Conservation (phyloP, 92 coral and sea anemone species). For the Actinernus sp. region DNA sequence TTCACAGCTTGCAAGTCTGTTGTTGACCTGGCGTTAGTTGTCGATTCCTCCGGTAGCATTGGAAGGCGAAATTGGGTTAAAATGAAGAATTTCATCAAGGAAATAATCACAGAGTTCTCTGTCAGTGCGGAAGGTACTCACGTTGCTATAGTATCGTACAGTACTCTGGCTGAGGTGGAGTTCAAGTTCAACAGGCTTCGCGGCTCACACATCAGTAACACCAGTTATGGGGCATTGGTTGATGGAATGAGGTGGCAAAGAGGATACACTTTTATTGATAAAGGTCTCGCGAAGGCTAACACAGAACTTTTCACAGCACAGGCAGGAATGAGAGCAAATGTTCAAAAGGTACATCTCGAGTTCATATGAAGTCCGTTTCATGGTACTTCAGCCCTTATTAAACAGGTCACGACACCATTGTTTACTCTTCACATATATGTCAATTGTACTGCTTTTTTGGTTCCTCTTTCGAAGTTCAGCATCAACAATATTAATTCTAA, state of each 20-base stretch:
- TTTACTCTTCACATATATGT: no score
- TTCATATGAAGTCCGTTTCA: no score
- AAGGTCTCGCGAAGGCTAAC: constrained; percentile 29
- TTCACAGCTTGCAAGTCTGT: constrained; percentile 24
- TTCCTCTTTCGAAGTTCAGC: no score
- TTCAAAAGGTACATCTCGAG: constrained; percentile 40
- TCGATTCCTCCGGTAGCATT: constrained; percentile 73
- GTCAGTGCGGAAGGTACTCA: constrained; percentile 29
- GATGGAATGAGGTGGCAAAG: constrained; percentile 16
- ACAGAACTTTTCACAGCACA: constrained; percentile 24
- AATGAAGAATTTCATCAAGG: constrained; percentile 28
- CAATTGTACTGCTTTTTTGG: no score
- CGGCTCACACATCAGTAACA: constrained; percentile 8
- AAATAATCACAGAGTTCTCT: constrained; percentile 13
- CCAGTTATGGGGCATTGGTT: constrained; percentile 3
- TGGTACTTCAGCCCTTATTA: no score
- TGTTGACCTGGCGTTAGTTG: constrained; percentile 53
- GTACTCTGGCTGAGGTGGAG: constrained; percentile 25
- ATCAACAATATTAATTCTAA: no score
- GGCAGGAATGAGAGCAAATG: constrained; percentile 56
- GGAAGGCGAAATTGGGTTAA: constrained; percentile 36
- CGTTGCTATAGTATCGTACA: constrained; percentile 50
- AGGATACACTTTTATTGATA: constrained; percentile 66
- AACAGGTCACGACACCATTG: no score
- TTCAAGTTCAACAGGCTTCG: constrained; percentile 48